A percentile compares a stretch with the other conserved stretches of the same genome.
Conservation (phyloP, 2,888 invertebrate species). For the Andrena bicolor region DNA sequence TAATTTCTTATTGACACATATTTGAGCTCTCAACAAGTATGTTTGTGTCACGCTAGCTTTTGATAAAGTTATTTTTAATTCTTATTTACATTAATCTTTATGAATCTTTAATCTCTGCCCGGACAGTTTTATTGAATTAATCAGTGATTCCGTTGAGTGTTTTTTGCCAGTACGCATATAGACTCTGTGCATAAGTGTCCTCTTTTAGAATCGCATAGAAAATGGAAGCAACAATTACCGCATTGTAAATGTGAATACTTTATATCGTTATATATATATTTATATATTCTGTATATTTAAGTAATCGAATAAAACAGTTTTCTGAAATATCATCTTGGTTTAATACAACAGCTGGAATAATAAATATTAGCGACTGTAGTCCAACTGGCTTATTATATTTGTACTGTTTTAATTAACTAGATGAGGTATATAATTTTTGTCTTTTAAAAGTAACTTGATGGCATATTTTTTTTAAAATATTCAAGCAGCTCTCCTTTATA, state of each 20-base stretch:
- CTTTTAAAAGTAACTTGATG: conserved; percentile 17
- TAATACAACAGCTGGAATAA: conserved; percentile 28
- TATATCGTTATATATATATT: conserved; percentile 22
- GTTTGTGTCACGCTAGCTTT: not conserved
- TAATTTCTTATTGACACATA: conserved; percentile 1
- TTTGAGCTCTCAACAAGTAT: conserved; percentile 6
- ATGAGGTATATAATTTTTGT: conserved; percentile 28
- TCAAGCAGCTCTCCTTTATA: conserved; percentile 44
- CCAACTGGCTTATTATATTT: not conserved
- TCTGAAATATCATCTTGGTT: conserved; percentile 35
- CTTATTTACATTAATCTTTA: not conserved
- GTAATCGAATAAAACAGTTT: conserved; percentile 46
- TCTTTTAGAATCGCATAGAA: not conserved
- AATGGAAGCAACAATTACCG: conserved; percentile 6
- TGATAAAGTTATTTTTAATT: conserved; percentile 8
- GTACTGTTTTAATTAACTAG: not conserved
- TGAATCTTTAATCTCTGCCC: not conserved
- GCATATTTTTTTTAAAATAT: conserved; percentile 14
- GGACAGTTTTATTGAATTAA: conserved; percentile 7
- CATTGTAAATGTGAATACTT: conserved; percentile 16
- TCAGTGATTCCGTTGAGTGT: not conserved
- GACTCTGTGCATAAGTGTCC: not conserved
- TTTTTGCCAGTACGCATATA: not conserved
- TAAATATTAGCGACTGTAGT: conserved; percentile 12
- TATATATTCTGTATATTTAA: conserved; percentile 10